These are phyloP conservation scores for Caenorhabditis zanzibari DNA, from an alignment of 2,888 invertebrate genomes.

Conservation along the genomic window DNA sequence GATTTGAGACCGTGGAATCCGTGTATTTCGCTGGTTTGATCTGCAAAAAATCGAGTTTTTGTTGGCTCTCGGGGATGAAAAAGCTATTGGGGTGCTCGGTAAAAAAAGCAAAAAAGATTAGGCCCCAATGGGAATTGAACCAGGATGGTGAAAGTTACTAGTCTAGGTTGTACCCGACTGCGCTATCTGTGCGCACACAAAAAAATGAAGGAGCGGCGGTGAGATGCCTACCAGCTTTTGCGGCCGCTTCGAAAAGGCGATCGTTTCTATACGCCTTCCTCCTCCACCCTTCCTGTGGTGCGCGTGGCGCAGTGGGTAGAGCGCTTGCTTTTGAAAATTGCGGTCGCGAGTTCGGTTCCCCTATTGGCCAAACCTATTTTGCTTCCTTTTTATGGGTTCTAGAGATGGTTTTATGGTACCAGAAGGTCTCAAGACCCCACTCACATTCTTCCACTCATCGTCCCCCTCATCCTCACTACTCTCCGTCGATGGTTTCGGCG, in stretches of 20 bases:
- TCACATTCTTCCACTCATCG: slow-evolving; percentile 43
- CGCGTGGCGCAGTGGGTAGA: neutral
- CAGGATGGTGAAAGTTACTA: no score
- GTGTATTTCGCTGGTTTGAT: slow-evolving; percentile 38
- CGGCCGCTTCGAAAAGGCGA: neutral
- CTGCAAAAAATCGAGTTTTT: slow-evolving; percentile 7
- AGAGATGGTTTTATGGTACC: no score
- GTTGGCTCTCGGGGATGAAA: neutral
- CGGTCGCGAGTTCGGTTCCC: neutral
- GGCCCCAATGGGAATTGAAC: no score
- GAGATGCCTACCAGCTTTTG: no score
- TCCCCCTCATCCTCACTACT: slow-evolving; percentile 36
- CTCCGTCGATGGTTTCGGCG: slow-evolving; percentile 8
- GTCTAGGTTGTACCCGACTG: no score
- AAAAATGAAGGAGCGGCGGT: neutral
- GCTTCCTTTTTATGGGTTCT: neutral
- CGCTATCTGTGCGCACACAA: no score
- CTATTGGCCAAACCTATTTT: neutral
- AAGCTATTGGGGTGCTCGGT: no score
- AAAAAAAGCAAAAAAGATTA: no score
- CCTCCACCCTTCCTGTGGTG: no score
- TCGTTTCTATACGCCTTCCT: neutral
- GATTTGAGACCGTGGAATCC: slow-evolving; percentile 5
- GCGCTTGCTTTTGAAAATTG: neutral
- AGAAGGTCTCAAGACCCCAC: neutral